Percentiles rank a stretch among this genome's conserved stretches.
Evolutionary conservation across 2,888 invertebrate genomes (phyloP).

Genomic region (Lasioglossum vierecki): DNA sequence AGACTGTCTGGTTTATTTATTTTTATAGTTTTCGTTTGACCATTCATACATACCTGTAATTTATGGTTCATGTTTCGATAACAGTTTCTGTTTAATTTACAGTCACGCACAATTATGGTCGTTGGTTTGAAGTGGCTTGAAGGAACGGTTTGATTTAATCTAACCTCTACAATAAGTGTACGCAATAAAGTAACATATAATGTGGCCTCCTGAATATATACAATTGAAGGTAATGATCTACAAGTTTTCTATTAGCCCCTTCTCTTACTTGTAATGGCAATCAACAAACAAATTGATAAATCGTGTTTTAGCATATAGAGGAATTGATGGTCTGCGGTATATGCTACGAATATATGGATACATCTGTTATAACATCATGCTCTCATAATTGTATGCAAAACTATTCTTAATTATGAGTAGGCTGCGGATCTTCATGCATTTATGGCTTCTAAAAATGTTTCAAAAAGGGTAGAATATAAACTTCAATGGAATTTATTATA

Average conservation of each 20-base stretch:
- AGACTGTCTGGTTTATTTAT: not conserved
- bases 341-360: slow-evolving; percentile 85
- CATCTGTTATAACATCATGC: slow-evolving; percentile 84
- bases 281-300: not conserved
- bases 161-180: slow-evolving; percentile 30
- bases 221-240: slow-evolving; percentile 74
- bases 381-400: slow-evolving; percentile 81
- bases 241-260: not conserved
- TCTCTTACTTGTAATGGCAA: slow-evolving; percentile 2
- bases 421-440: too few relatives aligned
- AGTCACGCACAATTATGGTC: not conserved
- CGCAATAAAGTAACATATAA: slow-evolving; percentile 44
- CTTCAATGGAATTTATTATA: too few relatives aligned
- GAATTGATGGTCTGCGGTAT: slow-evolving; percentile 84
- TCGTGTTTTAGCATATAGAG: slow-evolving; percentile 82
- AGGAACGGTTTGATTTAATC: not conserved
- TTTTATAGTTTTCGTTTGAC: not conserved
- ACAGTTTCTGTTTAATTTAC: not conserved
- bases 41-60: not conserved
- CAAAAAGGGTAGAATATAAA: too few relatives aligned
- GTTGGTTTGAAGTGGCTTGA: not conserved
- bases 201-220: slow-evolving; percentile 75
- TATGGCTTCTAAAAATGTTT: too few relatives aligned
- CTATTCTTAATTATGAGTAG: too few relatives aligned
- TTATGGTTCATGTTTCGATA: not conserved